Conservation (phyloP, 2,113 vertebrate species). For the Beaufortia kweichowensis region DNA sequence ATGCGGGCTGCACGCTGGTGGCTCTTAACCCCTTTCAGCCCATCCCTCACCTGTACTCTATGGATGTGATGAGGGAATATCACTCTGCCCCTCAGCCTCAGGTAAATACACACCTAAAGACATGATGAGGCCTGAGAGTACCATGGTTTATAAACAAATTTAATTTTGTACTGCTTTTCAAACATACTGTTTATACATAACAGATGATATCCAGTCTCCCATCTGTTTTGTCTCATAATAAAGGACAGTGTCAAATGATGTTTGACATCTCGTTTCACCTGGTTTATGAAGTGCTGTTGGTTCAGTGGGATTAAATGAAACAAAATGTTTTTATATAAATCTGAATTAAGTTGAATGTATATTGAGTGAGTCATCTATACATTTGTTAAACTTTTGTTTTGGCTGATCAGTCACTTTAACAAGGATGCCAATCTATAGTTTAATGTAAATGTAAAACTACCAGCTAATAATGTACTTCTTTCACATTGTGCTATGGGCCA, state of each 20-base stretch:
- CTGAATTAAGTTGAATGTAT: no score
- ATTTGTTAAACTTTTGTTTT: no score
- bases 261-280: slow-evolving; percentile 1
- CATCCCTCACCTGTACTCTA: slow-evolving; percentile 83
- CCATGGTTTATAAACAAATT: not conserved
- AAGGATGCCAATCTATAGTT: no score
- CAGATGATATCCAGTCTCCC: not conserved
- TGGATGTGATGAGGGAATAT: slow-evolving; percentile 89
- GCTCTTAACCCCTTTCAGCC: slow-evolving; percentile 94
- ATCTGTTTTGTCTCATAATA: slow-evolving; percentile 4
- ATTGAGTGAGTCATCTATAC: no score
- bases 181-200: not conserved
- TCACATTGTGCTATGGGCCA: not conserved
- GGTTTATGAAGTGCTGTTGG: not conserved
- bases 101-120: slow-evolving; percentile 70
- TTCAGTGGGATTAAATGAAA: not conserved
- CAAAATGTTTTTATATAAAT: not conserved
- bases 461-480: no score
- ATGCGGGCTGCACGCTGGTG: slow-evolving; percentile 94
- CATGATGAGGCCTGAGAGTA: not conserved
- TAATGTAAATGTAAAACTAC: no score
- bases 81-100: slow-evolving; percentile 81
- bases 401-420: no score
- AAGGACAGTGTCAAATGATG: not conserved
- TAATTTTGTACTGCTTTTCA: not conserved